phyloP scores from a whole-genome alignment of 1,140 invertebrate genomes.

The Microvelia longipes region DNA sequence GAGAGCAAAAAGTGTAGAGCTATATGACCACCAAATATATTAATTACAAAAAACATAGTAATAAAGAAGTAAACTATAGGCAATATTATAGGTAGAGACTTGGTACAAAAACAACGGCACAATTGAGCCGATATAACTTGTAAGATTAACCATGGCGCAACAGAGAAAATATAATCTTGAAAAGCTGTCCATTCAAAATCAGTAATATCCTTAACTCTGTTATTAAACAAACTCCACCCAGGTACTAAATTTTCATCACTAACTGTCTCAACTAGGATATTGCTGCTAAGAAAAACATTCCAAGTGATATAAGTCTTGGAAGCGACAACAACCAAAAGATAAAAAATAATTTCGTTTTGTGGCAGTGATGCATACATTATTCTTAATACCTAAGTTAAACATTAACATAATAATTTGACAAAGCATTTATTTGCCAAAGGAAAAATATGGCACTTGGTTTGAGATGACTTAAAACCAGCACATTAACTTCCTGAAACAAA shows the following conservation, averaged over 20 bases:
- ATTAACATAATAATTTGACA: too few relatives aligned
- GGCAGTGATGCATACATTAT: background rate
- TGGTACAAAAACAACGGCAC: background rate
- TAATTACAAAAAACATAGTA: background rate
- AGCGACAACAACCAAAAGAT: background rate
- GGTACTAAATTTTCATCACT: background rate
- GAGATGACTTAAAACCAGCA: too few relatives aligned
- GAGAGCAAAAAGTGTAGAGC: background rate
- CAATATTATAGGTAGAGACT: background rate
- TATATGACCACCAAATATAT: too few relatives aligned
- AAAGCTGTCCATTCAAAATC: background rate
- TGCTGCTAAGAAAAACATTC: background rate
- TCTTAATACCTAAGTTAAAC: too few relatives aligned
- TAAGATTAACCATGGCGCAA: background rate
- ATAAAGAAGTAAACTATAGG: background rate
- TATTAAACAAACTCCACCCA: background rate
- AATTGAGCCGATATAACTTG: background rate
- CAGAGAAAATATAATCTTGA: background rate
- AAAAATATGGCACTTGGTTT: too few relatives aligned
- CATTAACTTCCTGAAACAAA: too few relatives aligned
- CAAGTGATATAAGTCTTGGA: background rate
- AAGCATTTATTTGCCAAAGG: too few relatives aligned
- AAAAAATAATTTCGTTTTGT: background rate
- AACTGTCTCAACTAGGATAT: background rate
- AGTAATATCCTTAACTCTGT: background rate